phyloP scores from a whole-genome alignment of 2,888 invertebrate species.

The Rugalucina vietnamica region DNA sequence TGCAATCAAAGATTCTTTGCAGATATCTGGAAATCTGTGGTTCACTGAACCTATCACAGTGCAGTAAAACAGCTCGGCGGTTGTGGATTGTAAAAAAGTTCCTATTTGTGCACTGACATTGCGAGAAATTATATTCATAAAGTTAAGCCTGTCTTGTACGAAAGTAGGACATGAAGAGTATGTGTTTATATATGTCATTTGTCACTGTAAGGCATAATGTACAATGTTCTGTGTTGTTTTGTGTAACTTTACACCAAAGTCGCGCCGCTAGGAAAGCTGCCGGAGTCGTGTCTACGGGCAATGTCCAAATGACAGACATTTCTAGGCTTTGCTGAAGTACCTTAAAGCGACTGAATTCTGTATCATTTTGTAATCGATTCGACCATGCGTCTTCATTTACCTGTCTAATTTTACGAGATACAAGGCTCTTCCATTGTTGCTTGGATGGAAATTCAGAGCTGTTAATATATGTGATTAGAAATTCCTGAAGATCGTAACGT shows the following conservation, averaged over 20 bases:
- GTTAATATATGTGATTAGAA: background rate
- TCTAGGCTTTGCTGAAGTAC: background rate
- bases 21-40: background rate
- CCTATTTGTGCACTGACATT: background rate
- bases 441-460: background rate
- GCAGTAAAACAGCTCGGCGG: background rate
- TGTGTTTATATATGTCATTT: background rate
- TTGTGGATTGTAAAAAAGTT: background rate
- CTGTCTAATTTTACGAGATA: background rate
- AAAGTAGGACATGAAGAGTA: background rate
- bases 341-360: background rate
- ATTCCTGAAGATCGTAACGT: background rate
- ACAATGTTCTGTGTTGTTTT: background rate
- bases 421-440: background rate
- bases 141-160: background rate
- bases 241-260: background rate
- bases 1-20: background rate
- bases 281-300: background rate
- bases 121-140: background rate
- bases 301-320: background rate
- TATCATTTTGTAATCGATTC: background rate
- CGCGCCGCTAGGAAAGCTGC: background rate
- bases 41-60: background rate
- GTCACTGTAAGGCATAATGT: background rate
- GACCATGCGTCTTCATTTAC: background rate